Evolutionary conservation across 2,113 vertebrate species (phyloP).

Genomic region (Myodes glareolus): DNA sequence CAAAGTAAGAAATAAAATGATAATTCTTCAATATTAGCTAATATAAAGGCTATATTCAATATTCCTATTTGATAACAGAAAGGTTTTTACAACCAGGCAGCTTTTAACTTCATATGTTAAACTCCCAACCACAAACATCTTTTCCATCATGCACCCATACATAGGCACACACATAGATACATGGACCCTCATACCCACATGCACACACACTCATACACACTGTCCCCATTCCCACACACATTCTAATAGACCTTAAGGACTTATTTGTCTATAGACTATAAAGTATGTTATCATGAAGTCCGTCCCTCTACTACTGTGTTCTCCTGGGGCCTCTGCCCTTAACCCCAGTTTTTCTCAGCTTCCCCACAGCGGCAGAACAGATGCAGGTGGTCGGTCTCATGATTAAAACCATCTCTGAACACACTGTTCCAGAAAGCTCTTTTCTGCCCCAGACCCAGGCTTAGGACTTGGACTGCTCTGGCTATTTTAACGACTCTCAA

Average conservation of each 20-base stretch:
- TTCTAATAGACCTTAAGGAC: neutral
- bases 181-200: neutral
- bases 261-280: neutral
- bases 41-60: neutral
- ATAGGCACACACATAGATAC: neutral
- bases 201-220: neutral
- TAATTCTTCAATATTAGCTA: neutral
- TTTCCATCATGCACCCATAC: no score
- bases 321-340: neutral
- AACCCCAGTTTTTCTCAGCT: neutral
- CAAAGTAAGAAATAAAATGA: neutral
- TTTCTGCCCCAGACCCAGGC: slow-evolving; percentile 39
- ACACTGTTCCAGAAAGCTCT: slow-evolving; percentile 64
- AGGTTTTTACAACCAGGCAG: neutral
- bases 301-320: neutral
- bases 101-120: neutral
- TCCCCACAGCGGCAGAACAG: neutral
- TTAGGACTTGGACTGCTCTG: slow-evolving; percentile 50
- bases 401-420: slow-evolving; percentile 68
- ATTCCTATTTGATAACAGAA: neutral
- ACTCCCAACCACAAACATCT: neutral
- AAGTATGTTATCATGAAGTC: neutral
- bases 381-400: slow-evolving; percentile 60
- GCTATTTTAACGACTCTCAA: slow-evolving; percentile 48
- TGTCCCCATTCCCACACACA: neutral